These are phyloP conservation scores for Nomia melanderi DNA, from an alignment of 1,140 invertebrate species.

Conservation along the genomic window DNA sequence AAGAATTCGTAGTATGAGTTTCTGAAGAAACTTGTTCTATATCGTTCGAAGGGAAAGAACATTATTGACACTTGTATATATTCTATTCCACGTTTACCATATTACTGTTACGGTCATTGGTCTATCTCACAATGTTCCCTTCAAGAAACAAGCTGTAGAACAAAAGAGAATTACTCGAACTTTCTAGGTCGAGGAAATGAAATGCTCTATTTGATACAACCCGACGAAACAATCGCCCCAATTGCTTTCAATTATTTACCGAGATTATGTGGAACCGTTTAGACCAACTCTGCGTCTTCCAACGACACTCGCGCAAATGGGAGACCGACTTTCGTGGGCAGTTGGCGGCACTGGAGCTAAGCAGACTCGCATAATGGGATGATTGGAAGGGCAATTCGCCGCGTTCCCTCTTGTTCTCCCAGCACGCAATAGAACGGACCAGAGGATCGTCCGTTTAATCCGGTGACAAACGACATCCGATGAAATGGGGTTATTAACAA, in stretches of 20 bases:
- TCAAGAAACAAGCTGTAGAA: too few relatives aligned
- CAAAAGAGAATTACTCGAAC: too few relatives aligned
- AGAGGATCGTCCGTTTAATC: constrained; percentile 56
- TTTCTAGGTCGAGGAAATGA: too few relatives aligned
- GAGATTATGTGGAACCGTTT: constrained; percentile 5
- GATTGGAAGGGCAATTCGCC: constrained; percentile 67
- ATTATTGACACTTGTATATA: too few relatives aligned
- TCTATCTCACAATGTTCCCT: too few relatives aligned
- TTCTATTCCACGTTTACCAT: too few relatives aligned
- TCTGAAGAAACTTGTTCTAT: too few relatives aligned
- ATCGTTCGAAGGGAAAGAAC: too few relatives aligned
- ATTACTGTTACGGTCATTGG: too few relatives aligned
- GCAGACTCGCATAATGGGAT: constrained; percentile 65
- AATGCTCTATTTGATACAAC: too few relatives aligned
- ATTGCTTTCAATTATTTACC: constrained; percentile 2
- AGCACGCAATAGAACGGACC: constrained; percentile 48
- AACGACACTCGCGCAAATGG: constrained; percentile 27
- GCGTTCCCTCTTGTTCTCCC: constrained; percentile 58
- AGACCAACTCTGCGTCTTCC: background rate
- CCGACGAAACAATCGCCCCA: background rate
- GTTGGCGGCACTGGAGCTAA: constrained; percentile 29
- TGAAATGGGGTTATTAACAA: constrained; percentile 55
- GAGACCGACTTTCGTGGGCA: constrained; percentile 38
- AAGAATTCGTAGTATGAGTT: too few relatives aligned
- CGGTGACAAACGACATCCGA: constrained; percentile 52